Base-by-base conservation (phyloP, 2,113 vertebrate genomes). In the Phodopus roborovskii region DNA sequence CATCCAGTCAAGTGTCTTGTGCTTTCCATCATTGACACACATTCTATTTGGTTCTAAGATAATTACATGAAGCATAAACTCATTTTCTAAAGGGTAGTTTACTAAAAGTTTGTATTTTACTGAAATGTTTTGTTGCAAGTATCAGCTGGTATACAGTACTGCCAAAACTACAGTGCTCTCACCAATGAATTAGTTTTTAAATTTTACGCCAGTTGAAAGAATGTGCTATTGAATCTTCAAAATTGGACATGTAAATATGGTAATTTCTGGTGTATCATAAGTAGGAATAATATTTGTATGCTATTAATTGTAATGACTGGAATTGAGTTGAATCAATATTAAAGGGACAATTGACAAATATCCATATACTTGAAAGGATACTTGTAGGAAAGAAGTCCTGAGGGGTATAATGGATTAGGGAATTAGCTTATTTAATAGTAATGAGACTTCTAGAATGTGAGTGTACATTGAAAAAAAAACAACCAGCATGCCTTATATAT, bases 31-130 rank as follows among this genome's bases (percentile, higher is more conserved):
- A 88, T 1, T 60, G 6, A 33, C 5, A 53, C 5, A 60, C 1
- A 73, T n/a, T 16, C 10, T 42, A 0, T 42, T 42, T 64, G 15
- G 1, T 60, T 62, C 3, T 42, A 3, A 42, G 15, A 8, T 9
- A 42, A 7, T 83, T 42, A 83, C 7, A 42, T 84, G 24, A 64
- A 84, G 26, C 7, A 62, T n/a, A 83, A 83, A 30, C 58, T 83
- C 58, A 17, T 13, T 0, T 42, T 28, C 17, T 0, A 10, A 39
- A 42, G 22, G 1, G 12, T 17, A 62, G 36, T 1, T 30, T 11
- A 30, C n/a, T n/a, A 62, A 83, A 83, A 60, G 24, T 0, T 42
- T 83, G 17, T 4, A 62, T 83, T 83, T 83, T 16, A 42, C 16
- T 62, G 13, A 42, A 28, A 62, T 36, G 24, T 26, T 42, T 10